phyloP scores from a whole-genome alignment of 1,140 invertebrate genomes.

The Bilobella aurantiaca region DNA sequence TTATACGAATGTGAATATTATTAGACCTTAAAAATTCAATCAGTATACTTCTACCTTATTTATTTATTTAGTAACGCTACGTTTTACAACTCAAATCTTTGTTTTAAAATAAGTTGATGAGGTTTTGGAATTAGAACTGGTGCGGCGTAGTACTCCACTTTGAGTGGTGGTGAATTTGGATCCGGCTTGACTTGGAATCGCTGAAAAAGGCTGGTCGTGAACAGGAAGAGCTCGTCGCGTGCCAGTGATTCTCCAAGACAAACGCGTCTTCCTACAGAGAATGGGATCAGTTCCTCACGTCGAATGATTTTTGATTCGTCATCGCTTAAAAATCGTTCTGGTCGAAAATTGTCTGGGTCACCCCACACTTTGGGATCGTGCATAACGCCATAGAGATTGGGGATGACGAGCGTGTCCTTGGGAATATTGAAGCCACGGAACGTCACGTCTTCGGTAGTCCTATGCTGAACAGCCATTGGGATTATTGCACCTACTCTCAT shows the following conservation, averaged over 20 bases:
- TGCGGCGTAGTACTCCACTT: constrained; percentile 8
- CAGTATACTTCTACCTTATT: too few species aligned
- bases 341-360: constrained; percentile 38
- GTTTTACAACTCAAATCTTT: background rate
- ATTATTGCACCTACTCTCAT: constrained; percentile 21
- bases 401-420: constrained; percentile 38
- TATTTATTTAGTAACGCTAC: too few species aligned
- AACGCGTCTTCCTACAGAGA: constrained; percentile 55
- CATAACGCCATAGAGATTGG: constrained; percentile 38
- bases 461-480: constrained; percentile 22
- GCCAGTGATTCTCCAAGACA: constrained; percentile 55
- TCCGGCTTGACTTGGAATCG: constrained; percentile 14
- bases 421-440: constrained; percentile 36
- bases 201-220: constrained; percentile 17
- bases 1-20: too few species aligned
- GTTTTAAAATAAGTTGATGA: background rate
- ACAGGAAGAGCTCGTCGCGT: constrained; percentile 16
- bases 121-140: constrained; percentile 5
- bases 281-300: constrained; percentile 20
- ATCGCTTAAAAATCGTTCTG: constrained; percentile 38
- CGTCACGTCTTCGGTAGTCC: constrained; percentile 11
- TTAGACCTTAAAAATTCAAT: too few species aligned
- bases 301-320: constrained; percentile 29
- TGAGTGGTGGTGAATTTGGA: constrained; percentile 7
- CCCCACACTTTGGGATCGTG: constrained; percentile 37